A percentile compares a stretch with the other conserved stretches of the same genome.
Evolutionary conservation across 2,113 vertebrate species (phyloP).

Genomic region (Condylura cristata): DNA sequence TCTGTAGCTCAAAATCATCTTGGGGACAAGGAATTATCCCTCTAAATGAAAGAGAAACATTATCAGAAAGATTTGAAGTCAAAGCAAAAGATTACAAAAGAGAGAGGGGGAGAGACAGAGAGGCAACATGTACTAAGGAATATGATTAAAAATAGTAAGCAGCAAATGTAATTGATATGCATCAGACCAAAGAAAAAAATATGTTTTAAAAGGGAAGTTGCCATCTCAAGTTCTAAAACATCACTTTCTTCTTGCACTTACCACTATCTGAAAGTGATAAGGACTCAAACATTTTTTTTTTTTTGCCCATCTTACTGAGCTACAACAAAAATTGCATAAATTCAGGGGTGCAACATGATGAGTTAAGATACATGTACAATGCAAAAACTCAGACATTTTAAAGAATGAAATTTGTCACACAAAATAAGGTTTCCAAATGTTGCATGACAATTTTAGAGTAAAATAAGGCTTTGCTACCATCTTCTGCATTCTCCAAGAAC

Average conservation of each 20-base stretch:
- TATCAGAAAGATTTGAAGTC: background rate
- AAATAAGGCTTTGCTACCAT: background rate
- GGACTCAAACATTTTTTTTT: background rate
- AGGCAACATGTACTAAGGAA: background rate
- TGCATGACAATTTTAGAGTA: background rate
- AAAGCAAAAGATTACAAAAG: background rate
- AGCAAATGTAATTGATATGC: background rate
- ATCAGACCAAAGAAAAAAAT: background rate
- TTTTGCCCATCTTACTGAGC: background rate
- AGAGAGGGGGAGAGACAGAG: too few species aligned
- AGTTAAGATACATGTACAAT: background rate
- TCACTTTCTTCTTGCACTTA: background rate
- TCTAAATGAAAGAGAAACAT: background rate
- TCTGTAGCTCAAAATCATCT: background rate
- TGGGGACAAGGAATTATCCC: background rate
- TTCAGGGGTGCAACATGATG: background rate
- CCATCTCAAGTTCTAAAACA: background rate
- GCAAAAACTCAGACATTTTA: background rate
- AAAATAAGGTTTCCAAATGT: background rate
- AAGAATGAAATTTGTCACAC: background rate
- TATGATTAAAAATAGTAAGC: background rate
- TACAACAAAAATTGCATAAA: background rate
- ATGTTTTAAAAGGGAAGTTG: background rate
- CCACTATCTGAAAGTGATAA: background rate
- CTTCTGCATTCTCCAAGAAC: background rate